Conservation (phyloP, 2,888 invertebrate genomes). For the Galeruca laticollis region DNA sequence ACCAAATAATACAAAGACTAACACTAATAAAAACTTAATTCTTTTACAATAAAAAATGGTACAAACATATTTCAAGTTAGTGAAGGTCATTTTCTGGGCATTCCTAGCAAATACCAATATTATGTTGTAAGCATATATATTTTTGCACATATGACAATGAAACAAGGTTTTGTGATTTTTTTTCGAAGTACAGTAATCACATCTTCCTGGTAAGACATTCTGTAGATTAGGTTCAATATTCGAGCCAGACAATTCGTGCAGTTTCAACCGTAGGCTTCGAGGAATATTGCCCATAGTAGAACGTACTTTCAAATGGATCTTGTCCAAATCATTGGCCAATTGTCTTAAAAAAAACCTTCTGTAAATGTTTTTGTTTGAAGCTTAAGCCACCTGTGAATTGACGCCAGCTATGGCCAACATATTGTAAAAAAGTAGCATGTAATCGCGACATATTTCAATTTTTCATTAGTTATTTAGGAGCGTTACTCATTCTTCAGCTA, state of each 20-base stretch:
- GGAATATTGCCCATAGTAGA: not conserved
- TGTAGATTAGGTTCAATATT: not conserved
- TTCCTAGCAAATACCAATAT: no score
- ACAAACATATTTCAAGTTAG: no score
- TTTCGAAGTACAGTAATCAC: constrained; percentile 31
- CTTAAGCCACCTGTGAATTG: not conserved
- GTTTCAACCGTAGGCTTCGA: not conserved
- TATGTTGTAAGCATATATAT: no score
- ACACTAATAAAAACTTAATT: no score
- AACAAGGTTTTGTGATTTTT: constrained; percentile 27
- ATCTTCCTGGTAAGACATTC: constrained; percentile 23
- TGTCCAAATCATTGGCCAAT: no score
- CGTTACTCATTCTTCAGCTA: no score
- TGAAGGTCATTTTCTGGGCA: no score
- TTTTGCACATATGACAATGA: constrained; percentile 24
- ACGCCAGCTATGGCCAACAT: constrained; percentile 5
- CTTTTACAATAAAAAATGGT: no score
- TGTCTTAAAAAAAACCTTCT: not conserved
- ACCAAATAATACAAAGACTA: no score
- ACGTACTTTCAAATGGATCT: no score
- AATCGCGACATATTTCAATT: no score
- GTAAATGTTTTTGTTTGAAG: not conserved
- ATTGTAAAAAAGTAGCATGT: constrained; percentile 13
- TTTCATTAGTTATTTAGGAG: no score
- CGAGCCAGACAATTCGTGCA: not conserved